Percentiles rank a stretch among this genome's conserved stretches.
These are phyloP conservation scores for Tipula helvola DNA, from an alignment of 2,888 invertebrate genomes.

Conservation along the genomic window DNA sequence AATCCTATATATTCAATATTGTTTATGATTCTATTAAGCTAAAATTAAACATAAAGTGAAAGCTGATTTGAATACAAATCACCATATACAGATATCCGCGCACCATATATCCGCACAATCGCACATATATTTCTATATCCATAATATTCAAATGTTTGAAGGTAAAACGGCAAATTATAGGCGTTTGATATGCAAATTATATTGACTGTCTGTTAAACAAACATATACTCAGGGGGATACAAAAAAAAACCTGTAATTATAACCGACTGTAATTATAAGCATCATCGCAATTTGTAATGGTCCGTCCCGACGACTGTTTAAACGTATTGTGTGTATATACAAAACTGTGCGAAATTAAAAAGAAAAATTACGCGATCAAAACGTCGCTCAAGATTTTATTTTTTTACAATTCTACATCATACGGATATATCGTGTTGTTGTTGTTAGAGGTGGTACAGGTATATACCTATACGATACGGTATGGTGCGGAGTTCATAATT, in stretches of 20 bases:
- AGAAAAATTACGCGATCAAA: neutral
- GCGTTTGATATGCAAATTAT: neutral
- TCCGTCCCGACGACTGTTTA: neutral
- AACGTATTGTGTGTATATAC: neutral
- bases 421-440: neutral
- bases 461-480: neutral
- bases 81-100: neutral
- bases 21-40: neutral
- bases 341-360: neutral
- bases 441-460: neutral
- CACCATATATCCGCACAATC: neutral
- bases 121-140: neutral
- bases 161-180: neutral
- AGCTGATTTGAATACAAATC: neutral
- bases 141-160: neutral
- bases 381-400: neutral
- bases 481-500: neutral
- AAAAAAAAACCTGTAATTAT: neutral
- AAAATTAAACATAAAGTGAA: neutral
- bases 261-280: neutral
- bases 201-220: neutral
- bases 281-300: neutral
- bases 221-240: neutral
- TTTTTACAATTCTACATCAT: neutral
- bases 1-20: neutral